Base-by-base conservation (phyloP, 1,140 invertebrate species). In the Bombus difficillimus region DNA sequence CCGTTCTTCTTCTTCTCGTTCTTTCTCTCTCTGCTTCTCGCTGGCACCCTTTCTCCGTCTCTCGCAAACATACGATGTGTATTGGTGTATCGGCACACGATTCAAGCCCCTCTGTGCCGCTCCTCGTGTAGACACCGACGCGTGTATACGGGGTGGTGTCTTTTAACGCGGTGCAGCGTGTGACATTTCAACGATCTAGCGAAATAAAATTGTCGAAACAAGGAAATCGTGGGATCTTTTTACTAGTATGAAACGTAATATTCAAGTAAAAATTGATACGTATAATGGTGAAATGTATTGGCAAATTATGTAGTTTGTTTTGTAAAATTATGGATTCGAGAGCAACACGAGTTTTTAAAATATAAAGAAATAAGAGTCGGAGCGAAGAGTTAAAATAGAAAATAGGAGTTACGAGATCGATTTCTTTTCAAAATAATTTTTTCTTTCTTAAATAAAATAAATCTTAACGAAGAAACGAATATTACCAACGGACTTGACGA, bases 141-240 rank as follows among this genome's bases (percentile, higher is more conserved):
- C 18, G 41, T 62, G 32, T 89, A 85, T 87, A 89, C 89, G 69
- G 88, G 89, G 88, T 90, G 89, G 79, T 89, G 88, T 83, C 85
- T 64, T 72, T 72, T 62, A 39, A 72, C 15, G 43, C 37, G 34
- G 32, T 12, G 12, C 59, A 62, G 10, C 59, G 28, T n/a, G 59
- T n/a, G 59, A n/a, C 59, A n/a, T 5, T 62, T n/a, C 59, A 62
- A 10, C 59, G 10, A n/a, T 62, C 28, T n/a, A 62, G 10, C 59
- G 3, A 8, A 18, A 53, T 53, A 53, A 53, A 53, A 62, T 62
- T 9, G 25, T n/a, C 4, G 47, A 22, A 18, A 47, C 15, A 47
- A 47, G 47, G 28, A 62, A 62, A 62, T 62, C 28, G 59, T 62
- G 3, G 3, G 28, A n/a, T n/a, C 13, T 62, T 41, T n/a, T 28